These are phyloP conservation scores for Trichechus manatus DNA, from an alignment of 2,113 vertebrate genomes.

Conservation along the genomic window DNA sequence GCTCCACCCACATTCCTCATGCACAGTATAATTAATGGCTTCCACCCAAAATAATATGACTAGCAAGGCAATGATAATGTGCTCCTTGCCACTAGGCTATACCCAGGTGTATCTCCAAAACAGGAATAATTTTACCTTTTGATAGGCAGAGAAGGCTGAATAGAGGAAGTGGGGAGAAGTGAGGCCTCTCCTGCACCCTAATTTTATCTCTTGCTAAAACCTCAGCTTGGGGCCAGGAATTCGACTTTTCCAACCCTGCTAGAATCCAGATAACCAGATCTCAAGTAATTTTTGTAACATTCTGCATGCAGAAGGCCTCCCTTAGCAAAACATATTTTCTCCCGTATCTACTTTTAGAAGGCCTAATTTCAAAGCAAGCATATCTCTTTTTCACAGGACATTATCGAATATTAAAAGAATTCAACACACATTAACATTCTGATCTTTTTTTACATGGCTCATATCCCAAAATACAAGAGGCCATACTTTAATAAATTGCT, in stretches of 20 bases:
- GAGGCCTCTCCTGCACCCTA: background rate
- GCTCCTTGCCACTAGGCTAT: background rate
- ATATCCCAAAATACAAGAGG: background rate
- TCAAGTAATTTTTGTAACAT: background rate
- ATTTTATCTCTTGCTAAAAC: background rate
- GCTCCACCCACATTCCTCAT: background rate
- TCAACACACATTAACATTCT: background rate
- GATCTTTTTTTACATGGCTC: background rate
- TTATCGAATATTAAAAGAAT: slow-evolving; percentile 21
- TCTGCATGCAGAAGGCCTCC: background rate
- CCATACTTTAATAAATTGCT: background rate
- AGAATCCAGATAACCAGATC: slow-evolving; percentile 11
- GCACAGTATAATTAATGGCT: background rate
- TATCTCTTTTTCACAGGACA: background rate
- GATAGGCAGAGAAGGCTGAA: background rate
- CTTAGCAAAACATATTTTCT: slow-evolving; percentile 11
- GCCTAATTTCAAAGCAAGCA: slow-evolving; percentile 16
- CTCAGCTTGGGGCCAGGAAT: background rate
- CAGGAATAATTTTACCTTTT: background rate
- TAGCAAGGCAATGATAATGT: background rate
- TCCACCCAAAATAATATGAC: background rate
- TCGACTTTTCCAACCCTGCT: background rate
- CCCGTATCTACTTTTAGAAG: background rate
- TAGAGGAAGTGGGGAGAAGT: background rate
- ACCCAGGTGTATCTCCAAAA: background rate